Evolutionary conservation across 1,140 invertebrate genomes (phyloP).

Genomic region (Drepana arcuata): DNA sequence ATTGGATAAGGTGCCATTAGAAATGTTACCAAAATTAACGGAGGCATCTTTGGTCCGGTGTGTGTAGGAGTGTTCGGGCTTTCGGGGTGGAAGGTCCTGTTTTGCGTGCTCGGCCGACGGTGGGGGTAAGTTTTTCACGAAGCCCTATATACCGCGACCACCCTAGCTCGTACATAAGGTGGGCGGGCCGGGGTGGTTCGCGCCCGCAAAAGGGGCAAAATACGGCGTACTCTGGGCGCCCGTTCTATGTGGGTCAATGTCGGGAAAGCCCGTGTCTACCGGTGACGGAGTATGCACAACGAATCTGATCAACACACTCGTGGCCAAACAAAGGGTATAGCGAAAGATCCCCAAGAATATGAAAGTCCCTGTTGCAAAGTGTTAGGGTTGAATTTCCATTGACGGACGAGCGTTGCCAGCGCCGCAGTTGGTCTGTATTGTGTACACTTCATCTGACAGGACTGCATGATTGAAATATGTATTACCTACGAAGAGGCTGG

Average conservation of each 20-base stretch:
- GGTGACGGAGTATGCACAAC: conserved; percentile 71
- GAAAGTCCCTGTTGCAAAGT: conserved; percentile 22
- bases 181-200: conserved; percentile 64
- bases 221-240: conserved; percentile 71
- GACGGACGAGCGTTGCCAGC: no score
- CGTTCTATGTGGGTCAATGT: conserved; percentile 75
- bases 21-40: no score
- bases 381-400: conserved; percentile 32
- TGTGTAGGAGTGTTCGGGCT: no score
- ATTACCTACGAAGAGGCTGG: no score
- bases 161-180: conserved; percentile 68
- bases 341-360: conserved; percentile 26
- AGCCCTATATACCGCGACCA: conserved; percentile 69
- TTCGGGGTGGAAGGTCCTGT: conserved; percentile 60
- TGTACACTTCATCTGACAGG: no score
- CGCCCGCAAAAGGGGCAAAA: conserved; percentile 71
- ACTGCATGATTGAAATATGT: no score
- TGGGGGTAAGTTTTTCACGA: conserved; percentile 68
- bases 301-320: conserved; percentile 71
- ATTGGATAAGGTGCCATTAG: no score
- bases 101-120: conserved; percentile 59
- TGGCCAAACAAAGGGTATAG: conserved; percentile 57
- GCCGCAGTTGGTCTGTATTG: no score
- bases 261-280: conserved; percentile 74
- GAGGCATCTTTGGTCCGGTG: no score